Conservation (phyloP, 2,888 invertebrate species). For the Zootermopsis nevadensis region DNA sequence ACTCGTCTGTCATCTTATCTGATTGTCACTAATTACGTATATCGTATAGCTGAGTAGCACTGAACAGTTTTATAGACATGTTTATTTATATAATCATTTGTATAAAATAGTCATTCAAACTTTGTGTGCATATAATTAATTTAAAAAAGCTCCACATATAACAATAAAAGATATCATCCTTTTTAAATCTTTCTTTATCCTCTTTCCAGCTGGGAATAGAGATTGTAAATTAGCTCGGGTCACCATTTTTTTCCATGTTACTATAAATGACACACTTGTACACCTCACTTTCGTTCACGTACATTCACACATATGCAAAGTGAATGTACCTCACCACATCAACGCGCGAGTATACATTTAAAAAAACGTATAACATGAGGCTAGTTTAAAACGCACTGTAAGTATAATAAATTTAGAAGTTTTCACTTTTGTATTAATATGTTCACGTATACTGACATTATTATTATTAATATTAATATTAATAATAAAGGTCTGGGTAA, state of each 20-base stretch:
- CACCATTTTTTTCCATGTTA: not conserved
- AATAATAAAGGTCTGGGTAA: slow-evolving; percentile 7
- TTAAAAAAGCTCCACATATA: slow-evolving; percentile 37
- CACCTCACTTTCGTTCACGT: slow-evolving; percentile 14
- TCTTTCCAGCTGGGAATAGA: not conserved
- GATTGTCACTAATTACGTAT: slow-evolving; percentile 54
- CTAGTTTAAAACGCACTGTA: not conserved
- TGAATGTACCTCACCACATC: slow-evolving; percentile 18
- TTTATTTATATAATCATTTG: not conserved
- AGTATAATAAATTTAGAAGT: slow-evolving; percentile 2
- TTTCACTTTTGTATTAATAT: not conserved
- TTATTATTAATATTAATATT: slow-evolving; percentile 34
- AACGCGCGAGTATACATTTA: slow-evolving; percentile 3
- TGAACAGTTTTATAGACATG: not conserved
- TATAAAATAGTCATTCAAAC: slow-evolving; percentile 15
- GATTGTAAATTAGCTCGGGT: not conserved
- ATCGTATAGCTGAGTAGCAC: slow-evolving; percentile 47
- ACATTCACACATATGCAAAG: slow-evolving; percentile 32
- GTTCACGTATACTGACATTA: slow-evolving; percentile 49
- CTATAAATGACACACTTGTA: not conserved
- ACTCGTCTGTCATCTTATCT: slow-evolving; percentile 15
- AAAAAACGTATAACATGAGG: not conserved
- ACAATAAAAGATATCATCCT: not conserved
- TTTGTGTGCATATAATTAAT: slow-evolving; percentile 27
- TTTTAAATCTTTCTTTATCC: not conserved